Base-by-base conservation (phyloP, 2,797 vertebrate genomes). In the Sebastes oblongus region DNA sequence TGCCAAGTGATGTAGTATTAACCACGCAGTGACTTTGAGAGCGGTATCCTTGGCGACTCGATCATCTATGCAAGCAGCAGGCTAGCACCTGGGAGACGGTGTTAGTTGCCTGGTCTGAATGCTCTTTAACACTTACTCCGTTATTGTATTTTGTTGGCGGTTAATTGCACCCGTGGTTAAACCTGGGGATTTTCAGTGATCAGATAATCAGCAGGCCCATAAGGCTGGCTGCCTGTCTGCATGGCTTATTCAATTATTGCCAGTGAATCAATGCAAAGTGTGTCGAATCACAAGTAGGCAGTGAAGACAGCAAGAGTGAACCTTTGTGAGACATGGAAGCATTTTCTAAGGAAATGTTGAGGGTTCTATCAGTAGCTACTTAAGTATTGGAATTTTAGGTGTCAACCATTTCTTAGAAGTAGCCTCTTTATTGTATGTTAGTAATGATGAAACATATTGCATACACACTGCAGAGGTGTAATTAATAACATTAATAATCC, bases 1-100 rank as follows among this genome's bases (percentile, higher is more conserved):
- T 87, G 58, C 73, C 84, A 80, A 72, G 76, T 72, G 72, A 76
- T 87, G 83, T 77, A 52, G 72, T 55, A 70, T 73, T 75, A 84
- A 81, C 72, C 78, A 54, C 75, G 25, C 72, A 36, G 61, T 61
- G 83, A 80, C 79, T 86, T 55, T 80, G 36, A 86, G 79, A 81
- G 54, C 58, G 25, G 72, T 82, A 75, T 80, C 78, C 84, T 73
- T 66, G 61, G 81, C 20, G 77, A 85, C 75, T 79, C 66, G 27
- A 72, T 85, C 67, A 66, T 82, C 14, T 64, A 24, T 75, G 72
- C 55, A 69, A 73, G 66, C 71, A 30, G 54, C 4, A 16, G 52
- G 52, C 52, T 54, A 22, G 42, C 54, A 65, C 78, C 65, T 76
- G 56, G 20, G 75, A 75, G 65, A 46, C 22, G 14, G 39, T 50